phyloP scores from a whole-genome alignment of 2,113 vertebrate species.

The Bujurquina vittata region DNA sequence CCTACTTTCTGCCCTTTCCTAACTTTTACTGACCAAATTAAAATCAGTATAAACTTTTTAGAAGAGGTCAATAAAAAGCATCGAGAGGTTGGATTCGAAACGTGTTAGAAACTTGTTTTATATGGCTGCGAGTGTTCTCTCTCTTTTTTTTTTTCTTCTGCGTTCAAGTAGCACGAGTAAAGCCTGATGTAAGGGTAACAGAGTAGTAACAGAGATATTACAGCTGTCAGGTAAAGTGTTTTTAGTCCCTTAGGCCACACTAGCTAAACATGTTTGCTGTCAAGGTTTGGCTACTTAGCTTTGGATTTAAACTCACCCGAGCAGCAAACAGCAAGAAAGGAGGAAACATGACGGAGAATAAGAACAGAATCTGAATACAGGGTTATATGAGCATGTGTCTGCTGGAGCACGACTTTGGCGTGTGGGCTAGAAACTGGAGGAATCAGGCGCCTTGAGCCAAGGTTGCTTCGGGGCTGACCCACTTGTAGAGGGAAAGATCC shows the following conservation, averaged over 20 bases:
- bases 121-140: not conserved
- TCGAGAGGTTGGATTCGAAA: not conserved
- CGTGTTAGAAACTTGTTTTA: not conserved
- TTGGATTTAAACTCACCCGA: slow-evolving; percentile 16
- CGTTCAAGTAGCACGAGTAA: not conserved
- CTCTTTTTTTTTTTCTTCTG: not conserved
- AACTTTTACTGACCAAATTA: slow-evolving; percentile 25
- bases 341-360: slow-evolving; percentile 3
- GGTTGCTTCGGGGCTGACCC: slow-evolving; percentile 46
- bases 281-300: not conserved
- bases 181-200: slow-evolving; percentile 14
- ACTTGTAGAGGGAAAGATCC: slow-evolving; percentile 46
- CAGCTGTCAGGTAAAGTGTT: slow-evolving; percentile 29
- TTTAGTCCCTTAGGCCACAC: slow-evolving; percentile 22
- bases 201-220: not conserved
- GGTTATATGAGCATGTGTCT: slow-evolving; percentile 29
- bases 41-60: not conserved
- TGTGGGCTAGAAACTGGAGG: slow-evolving; percentile 51
- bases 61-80: not conserved
- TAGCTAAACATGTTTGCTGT: slow-evolving; percentile 21
- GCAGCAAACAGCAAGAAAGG: not conserved
- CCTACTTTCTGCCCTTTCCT: slow-evolving; percentile 76
- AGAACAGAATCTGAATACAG: slow-evolving; percentile 15
- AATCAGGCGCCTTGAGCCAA: slow-evolving; percentile 52
- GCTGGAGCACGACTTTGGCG: slow-evolving; percentile 40